Evolutionary conservation across 1,140 invertebrate species (phyloP).

Genomic region (Caerostris extrusa): DNA sequence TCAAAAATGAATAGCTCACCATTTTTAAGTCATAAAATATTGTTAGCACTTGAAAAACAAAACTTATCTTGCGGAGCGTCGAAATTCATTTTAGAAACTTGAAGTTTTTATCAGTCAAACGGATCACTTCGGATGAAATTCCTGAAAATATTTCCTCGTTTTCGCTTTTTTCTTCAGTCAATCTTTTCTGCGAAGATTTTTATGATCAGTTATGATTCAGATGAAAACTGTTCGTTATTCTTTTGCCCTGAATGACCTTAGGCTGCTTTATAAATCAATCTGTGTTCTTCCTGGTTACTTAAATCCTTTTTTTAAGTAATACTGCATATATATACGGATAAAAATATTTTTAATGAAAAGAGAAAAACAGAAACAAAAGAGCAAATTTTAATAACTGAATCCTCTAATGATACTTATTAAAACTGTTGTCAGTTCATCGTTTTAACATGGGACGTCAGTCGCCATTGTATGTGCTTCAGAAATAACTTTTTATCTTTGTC

Average conservation of each 20-base stretch:
- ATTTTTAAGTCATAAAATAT: constrained; percentile 10
- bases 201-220: not conserved
- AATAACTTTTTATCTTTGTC: no score
- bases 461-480: no score
- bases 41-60: not conserved
- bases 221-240: not conserved
- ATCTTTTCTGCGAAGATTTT: not conserved
- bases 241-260: not conserved
- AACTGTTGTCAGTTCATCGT: no score
- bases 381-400: no score
- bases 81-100: constrained; percentile 23
- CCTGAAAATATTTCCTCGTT: not conserved
- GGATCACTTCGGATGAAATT: not conserved
- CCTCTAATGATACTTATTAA: no score
- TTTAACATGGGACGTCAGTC: no score
- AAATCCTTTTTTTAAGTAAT: no score
- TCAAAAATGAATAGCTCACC: constrained; percentile 1
- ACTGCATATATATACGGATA: no score
- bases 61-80: constrained; percentile 12
- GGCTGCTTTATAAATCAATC: not conserved
- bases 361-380: no score
- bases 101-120: constrained; percentile 19
- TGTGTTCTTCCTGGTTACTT: not conserved
- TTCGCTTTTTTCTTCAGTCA: not conserved
- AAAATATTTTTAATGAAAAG: no score